Base-by-base conservation (phyloP, 2,888 invertebrate species). In the Amorpha juglandis region DNA sequence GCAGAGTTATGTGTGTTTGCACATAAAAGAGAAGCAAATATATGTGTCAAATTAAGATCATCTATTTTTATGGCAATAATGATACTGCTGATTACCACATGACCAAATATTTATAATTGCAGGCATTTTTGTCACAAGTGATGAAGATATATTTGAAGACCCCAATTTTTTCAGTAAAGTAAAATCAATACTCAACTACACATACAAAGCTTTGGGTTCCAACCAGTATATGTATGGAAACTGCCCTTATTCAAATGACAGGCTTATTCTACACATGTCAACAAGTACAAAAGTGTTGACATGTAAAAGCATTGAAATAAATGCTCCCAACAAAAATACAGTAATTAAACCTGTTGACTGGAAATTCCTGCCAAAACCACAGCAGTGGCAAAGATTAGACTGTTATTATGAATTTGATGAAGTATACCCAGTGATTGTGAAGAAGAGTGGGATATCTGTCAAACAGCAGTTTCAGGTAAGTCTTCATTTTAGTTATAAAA, bases 401-500 rank as follows among this genome's bases (percentile, higher is more conserved):
- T 96, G 97, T 72, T 95, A 95, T 75, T 95, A 97, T 79, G 96
- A 96, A 75, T 93, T 98, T 81, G 96, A 98, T 87, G 95, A 96
- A 76, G 88, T 96, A 14, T 96, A 97, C 82, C 95, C 96, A 64
- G 95, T 97, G 27, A 89, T 95, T 70, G 94, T 95, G 48, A 92
- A 95, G 76, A 94, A 95, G 70, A 92, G 90, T 86, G 94, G 95
- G 55, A 95, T 95, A 74, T 94, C 95, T 64, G 94, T 97, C 6
- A 95, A 95, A 78, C 95, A 95, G 78, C 96, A 96, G 79, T 94
- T 96, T 79, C 95, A 95, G 91, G 96, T 96, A 88, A 74, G 50
- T 16, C 0, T 47, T 62, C 45, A 45, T 45, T 45, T 45, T 45
- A 14, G 8, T 47, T 38, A 33, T 27, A 21, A 62, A 58, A 51